Conservation (phyloP, 1,140 invertebrate genomes). For the Panulirus ornatus region DNA sequence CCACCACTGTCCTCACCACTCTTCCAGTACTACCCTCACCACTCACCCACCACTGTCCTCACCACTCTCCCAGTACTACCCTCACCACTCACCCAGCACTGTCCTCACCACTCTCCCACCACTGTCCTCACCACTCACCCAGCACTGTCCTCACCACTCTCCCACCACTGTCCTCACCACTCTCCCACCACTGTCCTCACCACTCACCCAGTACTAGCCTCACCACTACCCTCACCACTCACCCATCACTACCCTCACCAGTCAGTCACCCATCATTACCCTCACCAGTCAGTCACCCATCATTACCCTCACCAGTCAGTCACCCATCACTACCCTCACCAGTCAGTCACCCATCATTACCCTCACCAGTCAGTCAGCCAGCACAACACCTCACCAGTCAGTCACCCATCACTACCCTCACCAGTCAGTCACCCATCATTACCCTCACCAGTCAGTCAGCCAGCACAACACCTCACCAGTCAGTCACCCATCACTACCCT, state of each 20-base stretch:
- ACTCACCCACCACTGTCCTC: too few species aligned
- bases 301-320: not conserved
- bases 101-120: not conserved
- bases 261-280: not conserved
- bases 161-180: not conserved
- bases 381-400: not conserved
- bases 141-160: too few species aligned
- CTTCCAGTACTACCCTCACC: not conserved
- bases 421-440: too few species aligned
- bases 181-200: too few species aligned
- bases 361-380: not conserved
- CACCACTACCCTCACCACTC: not conserved
- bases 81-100: not conserved
- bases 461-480: not conserved
- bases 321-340: not conserved
- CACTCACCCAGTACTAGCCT: not conserved
- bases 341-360: not conserved
- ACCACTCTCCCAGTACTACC: not conserved
- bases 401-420: not conserved
- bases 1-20: not conserved
- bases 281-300: not conserved
- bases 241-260: not conserved
- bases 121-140: not conserved
- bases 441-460: not conserved
- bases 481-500: not conserved